Evolutionary conservation across 2,113 vertebrate species (phyloP), one percentile per base, ranked within the genome.

Genomic region (Lophochroa leadbeateri): DNA sequence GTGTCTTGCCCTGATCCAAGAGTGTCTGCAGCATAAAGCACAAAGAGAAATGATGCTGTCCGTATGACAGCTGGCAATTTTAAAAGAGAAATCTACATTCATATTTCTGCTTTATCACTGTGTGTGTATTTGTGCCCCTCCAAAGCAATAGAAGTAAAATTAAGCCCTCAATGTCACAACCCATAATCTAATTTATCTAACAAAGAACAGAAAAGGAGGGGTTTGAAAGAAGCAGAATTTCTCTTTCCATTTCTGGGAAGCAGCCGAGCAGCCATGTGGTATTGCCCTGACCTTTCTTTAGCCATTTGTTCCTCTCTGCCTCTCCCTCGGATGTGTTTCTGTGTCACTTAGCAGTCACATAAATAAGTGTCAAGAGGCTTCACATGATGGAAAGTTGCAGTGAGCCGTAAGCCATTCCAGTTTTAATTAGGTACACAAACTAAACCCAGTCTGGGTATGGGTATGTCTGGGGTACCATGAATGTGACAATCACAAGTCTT

Each of bases 291-390:
- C 28, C 79, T 96, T 97, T 94, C 61, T 63, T 85, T 37, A 84
- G 67, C 88, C 60, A 79, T 84, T 96, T 93, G 60, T 93, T 89
- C 86, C 76, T 77, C 78, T 90, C 82, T 90, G 57, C 39, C 96
- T 95, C 87, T 80, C 82, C 49, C 35, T 64, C 3, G 12, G 53
- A 92, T 96, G 61, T 75, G 81, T 91, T 96, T 91, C 84, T 71
- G 71, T 94, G 93, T 95, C 92, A 93, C 84, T 94, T 87, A 95
- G 71, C 69, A 94, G 24, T 86, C 57, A 25, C 69, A 92, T 97
- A 96, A 92, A 89, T 92, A 96, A 95, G 93, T 53, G 76, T 86
- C 72, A 96, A 92, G 44, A 82, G 86, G 33, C 25, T 86, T 91
- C 67, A 64, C 74, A 83, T 93, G 52, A 90, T 43, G 58, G 79